Percentiles rank a stretch among this genome's conserved stretches.
These are phyloP conservation scores for Prosapia bicincta DNA, from an alignment of 2,888 invertebrate genomes.

Conservation along the genomic window DNA sequence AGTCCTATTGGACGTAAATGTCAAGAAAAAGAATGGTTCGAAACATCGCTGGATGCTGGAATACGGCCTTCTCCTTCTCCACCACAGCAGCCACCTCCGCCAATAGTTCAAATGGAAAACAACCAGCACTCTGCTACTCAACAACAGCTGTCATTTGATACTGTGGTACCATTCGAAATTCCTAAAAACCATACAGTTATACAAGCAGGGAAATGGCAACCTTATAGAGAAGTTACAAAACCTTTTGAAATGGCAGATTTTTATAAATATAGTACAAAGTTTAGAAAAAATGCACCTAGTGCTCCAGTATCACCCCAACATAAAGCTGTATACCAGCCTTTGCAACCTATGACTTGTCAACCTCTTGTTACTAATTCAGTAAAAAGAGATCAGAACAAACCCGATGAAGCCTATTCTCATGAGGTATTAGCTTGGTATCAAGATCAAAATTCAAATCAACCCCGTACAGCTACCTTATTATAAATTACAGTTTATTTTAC, in stretches of 20 bases:
- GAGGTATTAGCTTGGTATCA: constrained; percentile 58
- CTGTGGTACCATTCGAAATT: constrained; percentile 61
- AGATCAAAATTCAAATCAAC: constrained; percentile 41
- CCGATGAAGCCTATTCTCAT: constrained; percentile 46
- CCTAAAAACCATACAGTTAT: constrained; percentile 82
- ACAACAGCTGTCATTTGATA: constrained; percentile 33
- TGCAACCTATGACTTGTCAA: constrained; percentile 51
- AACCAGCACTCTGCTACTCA: constrained; percentile 11
- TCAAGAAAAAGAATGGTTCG: constrained; percentile 64
- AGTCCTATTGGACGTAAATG: constrained; percentile 38
- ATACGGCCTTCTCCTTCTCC: constrained; percentile 39
- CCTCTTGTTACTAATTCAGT: constrained; percentile 39
- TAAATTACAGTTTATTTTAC: constrained; percentile 13
- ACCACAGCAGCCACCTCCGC: constrained; percentile 1
- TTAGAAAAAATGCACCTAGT: constrained; percentile 59
- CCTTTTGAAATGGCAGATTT: constrained; percentile 98
- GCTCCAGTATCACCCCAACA: constrained; percentile 35
- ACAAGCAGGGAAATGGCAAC: constrained; percentile 84
- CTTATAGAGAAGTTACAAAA: constrained; percentile 90
- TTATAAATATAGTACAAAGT: constrained; percentile 95
- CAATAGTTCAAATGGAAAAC: constrained; percentile 9
- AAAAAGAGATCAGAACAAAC: not conserved
- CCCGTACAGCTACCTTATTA: constrained; percentile 36
- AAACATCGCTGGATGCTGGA: constrained; percentile 62
- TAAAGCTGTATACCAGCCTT: constrained; percentile 50